Conservation (phyloP, 2,113 vertebrate species). For the Gadus chalcogrammus region DNA sequence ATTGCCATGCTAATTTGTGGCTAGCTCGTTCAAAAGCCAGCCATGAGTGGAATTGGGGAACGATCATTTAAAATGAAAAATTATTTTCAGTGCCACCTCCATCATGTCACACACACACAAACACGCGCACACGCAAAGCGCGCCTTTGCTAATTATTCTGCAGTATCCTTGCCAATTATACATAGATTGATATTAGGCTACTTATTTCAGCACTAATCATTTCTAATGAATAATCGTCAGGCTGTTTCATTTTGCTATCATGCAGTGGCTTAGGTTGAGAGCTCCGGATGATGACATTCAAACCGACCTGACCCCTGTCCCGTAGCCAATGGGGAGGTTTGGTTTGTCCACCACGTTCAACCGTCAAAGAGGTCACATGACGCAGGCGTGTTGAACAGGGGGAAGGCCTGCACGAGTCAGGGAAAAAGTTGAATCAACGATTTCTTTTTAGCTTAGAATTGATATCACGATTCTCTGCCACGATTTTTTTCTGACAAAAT, state of each 20-base stretch:
- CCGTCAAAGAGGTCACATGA: conserved; percentile 25
- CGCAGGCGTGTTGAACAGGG: conserved; percentile 2
- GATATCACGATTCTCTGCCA: too few relatives aligned
- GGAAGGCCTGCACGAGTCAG: too few relatives aligned
- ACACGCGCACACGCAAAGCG: conserved; percentile 10
- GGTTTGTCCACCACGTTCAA: conserved; percentile 14
- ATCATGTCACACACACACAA: conserved; percentile 1
- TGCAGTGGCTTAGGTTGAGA: conserved; percentile 33
- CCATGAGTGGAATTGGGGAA: conserved; percentile 6
- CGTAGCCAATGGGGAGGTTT: conserved; percentile 13
- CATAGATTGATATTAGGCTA: conserved; percentile 29
- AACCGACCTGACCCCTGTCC: conserved; percentile 41
- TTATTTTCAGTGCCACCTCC: neutral
- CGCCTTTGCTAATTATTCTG: conserved; percentile 40
- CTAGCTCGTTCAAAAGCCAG: neutral
- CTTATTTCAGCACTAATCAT: conserved; percentile 45
- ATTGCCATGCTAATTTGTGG: conserved; percentile 22
- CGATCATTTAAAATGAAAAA: conserved; percentile 6
- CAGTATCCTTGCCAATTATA: conserved; percentile 25
- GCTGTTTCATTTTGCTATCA: conserved; percentile 28
- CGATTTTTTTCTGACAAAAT: too few relatives aligned
- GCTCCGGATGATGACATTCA: conserved; percentile 46
- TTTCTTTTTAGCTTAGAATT: too few relatives aligned
- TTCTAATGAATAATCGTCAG: conserved; percentile 61
- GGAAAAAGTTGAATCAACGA: too few relatives aligned